Conservation (phyloP, 2,797 vertebrate genomes). For the Coracias cyanogaster region DNA sequence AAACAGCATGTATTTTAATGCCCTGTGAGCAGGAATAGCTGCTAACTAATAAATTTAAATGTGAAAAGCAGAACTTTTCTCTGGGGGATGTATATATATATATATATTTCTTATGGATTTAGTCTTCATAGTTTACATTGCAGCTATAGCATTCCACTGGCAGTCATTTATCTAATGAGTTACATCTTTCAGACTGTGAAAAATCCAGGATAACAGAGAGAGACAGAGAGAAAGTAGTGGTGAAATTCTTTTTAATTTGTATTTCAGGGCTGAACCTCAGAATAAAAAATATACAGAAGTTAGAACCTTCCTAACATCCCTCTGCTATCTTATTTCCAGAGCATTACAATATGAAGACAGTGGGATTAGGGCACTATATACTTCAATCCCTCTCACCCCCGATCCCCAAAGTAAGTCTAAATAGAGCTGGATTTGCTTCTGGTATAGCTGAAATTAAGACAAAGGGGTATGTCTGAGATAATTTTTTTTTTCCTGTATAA, state of each 20-base stretch:
- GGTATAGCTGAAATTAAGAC: not conserved
- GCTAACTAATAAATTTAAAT: constrained; percentile 76
- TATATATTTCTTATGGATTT: constrained; percentile 59
- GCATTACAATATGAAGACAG: not conserved
- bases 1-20: constrained; percentile 76
- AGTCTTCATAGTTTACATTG: constrained; percentile 62
- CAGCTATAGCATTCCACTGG: constrained; percentile 59
- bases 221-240: not conserved
- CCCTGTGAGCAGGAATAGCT: constrained; percentile 71
- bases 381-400: not conserved
- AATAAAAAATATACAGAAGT: constrained; percentile 38
- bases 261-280: constrained; percentile 50
- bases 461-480: not conserved
- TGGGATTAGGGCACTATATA: not conserved
- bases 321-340: constrained; percentile 36
- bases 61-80: constrained; percentile 76
- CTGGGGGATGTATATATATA: not conserved
- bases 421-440: not conserved
- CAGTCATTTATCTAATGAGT: constrained; percentile 66
- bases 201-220: constrained; percentile 5
- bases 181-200: constrained; percentile 47
- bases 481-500: not conserved
- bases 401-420: not conserved
- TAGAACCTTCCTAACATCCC: constrained; percentile 1
- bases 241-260: constrained; percentile 44